Evolutionary conservation across 2,113 vertebrate genomes (phyloP).

Genomic region (Neomonachus schauinslandi): DNA sequence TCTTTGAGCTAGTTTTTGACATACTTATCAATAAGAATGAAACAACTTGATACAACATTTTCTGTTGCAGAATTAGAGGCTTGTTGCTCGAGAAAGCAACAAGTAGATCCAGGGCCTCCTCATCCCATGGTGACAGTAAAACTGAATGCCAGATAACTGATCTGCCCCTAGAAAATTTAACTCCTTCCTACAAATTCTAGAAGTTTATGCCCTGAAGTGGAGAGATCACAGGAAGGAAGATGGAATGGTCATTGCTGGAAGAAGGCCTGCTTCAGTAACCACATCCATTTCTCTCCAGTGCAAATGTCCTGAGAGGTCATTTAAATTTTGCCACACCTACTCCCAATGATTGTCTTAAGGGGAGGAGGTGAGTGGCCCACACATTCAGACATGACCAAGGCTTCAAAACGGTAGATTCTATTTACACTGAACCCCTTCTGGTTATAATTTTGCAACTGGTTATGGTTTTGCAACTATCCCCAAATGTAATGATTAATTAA

Average conservation of each 20-base stretch:
- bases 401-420: neutral
- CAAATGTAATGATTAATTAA: conserved; percentile 27
- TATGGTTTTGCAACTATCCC: neutral
- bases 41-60: neutral
- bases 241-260: neutral
- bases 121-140: neutral
- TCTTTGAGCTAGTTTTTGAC: neutral
- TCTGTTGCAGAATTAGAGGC: neutral
- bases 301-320: neutral
- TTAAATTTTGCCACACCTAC: neutral
- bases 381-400: neutral
- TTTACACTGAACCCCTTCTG: neutral
- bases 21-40: neutral
- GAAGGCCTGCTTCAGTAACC: neutral
- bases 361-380: neutral
- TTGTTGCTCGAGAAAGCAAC: neutral
- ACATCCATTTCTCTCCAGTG: neutral
- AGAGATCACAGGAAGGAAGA: neutral
- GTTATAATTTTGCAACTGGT: neutral
- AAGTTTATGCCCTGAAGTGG: neutral
- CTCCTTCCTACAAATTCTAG: neutral
- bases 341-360: neutral
- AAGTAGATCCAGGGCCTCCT: neutral
- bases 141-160: neutral
- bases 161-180: neutral